Percentiles rank a stretch among this genome's conserved stretches.
phyloP scores from a whole-genome alignment of 2,888 invertebrate species.

The Drosophila neutralis region DNA sequence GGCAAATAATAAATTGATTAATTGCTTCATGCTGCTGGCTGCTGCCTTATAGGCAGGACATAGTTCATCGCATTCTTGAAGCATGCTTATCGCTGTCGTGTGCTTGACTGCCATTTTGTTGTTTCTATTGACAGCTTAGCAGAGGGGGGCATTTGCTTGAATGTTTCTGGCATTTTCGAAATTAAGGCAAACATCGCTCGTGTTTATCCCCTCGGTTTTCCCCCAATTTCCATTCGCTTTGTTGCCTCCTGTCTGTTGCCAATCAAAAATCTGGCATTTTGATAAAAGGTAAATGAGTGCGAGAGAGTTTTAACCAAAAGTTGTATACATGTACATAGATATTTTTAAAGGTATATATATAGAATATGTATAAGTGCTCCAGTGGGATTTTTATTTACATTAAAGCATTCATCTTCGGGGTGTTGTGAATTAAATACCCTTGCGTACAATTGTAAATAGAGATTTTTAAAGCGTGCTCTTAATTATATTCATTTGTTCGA shows the following conservation, averaged over 20 bases:
- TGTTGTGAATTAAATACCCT: not conserved
- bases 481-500: not conserved
- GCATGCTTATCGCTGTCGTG: constrained; percentile 30
- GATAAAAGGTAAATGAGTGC: constrained; percentile 19
- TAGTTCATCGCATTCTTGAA: not conserved
- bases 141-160: constrained; percentile 15
- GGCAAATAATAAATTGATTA: constrained; percentile 78
- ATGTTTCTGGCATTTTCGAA: constrained; percentile 40
- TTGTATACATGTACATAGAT: not conserved
- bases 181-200: constrained; percentile 47
- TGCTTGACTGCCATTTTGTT: constrained; percentile 37
- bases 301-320: constrained; percentile 13
- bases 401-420: not conserved
- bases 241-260: constrained; percentile 14
- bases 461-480: not conserved
- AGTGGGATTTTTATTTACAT: not conserved
- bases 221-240: not conserved
- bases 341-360: not conserved
- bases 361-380: not conserved
- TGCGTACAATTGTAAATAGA: not conserved
- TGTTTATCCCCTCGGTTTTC: constrained; percentile 9
- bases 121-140: constrained; percentile 54
- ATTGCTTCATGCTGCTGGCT: constrained; percentile 20
- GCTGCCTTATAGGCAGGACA: not conserved
- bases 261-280: constrained; percentile 29